Conservation (phyloP, 2,888 invertebrate species). For the Xestia ashworthii region DNA sequence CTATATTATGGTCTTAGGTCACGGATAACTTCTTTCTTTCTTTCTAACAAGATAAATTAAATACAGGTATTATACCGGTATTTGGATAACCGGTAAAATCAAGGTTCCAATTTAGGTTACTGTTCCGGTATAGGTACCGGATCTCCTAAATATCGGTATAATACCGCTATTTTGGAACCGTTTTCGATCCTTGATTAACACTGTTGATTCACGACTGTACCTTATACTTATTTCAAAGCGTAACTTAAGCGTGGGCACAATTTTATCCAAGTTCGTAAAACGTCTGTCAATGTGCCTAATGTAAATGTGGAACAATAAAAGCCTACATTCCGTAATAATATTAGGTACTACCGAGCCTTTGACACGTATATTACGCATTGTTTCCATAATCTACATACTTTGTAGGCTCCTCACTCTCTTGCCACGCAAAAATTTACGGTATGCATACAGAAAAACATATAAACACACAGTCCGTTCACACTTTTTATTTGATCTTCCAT, state of each 20-base stretch:
- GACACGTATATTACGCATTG: conserved; percentile 6
- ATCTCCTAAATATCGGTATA: too few species aligned
- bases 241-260: not conserved
- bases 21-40: too few species aligned
- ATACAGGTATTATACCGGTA: too few species aligned
- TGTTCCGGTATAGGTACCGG: too few species aligned
- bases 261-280: not conserved
- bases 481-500: too few species aligned
- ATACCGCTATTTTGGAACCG: too few species aligned
- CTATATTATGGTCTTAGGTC: not conserved
- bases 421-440: not conserved
- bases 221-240: not conserved
- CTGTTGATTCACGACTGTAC: not conserved
- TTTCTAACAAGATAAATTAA: too few species aligned
- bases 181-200: too few species aligned
- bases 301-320: conserved; percentile 17
- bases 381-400: conserved; percentile 19
- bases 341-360: conserved; percentile 9
- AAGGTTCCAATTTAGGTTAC: too few species aligned
- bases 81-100: too few species aligned
- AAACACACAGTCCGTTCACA: too few species aligned
- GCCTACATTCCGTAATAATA: not conserved
- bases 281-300: not conserved
- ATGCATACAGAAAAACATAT: not conserved
- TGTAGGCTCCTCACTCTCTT: not conserved